Base-by-base conservation (phyloP, 2,113 vertebrate genomes). In the Cathartes aura region DNA sequence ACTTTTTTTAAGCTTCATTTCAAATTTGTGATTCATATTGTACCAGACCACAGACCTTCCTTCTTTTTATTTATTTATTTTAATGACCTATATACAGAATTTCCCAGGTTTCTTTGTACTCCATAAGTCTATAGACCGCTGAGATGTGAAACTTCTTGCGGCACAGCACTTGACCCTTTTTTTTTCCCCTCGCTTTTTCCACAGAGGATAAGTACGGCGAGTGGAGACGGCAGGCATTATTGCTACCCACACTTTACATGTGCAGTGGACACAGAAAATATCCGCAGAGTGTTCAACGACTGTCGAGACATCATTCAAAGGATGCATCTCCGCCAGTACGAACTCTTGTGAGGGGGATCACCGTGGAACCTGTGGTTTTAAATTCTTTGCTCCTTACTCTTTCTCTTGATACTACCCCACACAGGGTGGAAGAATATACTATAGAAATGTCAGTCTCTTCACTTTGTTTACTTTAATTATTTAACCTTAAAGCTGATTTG, bases 171-270 rank as follows among this genome's bases (percentile, higher is more conserved):
- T 96, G 78, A 96, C 15, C n/a, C 5, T 12, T 29, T 5, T 26
- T 6, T 30, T 18, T 24, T 6, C 7, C 8, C 0, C 26, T 53
- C 52, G 5, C 53, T 93, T 4, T 93, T 85, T 53, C 58, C 81
- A 11, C 98, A 99, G 99, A 99, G 99, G 98, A 99, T 99, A 99
- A 99, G 99, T 84, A 99, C 99, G 1, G 99, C 99, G 6, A 99
- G 99, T 0, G 99, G 99, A 3, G 99, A 99, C 2, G 99, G 99
- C 94, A 98, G 99, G 89, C 99, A 99, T 93, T 99, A 99, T 97
- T 99, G 99, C 98, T 99, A 99, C 98, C 99, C 99, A 2, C 99
- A 99, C 98, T 99, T 99, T 93, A 99, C 99, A 4, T 99, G 99
- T 42, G 99, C 99, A 4, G 99, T 99, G 98, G 99, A 99, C 99